Conservation (phyloP, 2,113 vertebrate genomes). For the Ictalurus furcatus region DNA sequence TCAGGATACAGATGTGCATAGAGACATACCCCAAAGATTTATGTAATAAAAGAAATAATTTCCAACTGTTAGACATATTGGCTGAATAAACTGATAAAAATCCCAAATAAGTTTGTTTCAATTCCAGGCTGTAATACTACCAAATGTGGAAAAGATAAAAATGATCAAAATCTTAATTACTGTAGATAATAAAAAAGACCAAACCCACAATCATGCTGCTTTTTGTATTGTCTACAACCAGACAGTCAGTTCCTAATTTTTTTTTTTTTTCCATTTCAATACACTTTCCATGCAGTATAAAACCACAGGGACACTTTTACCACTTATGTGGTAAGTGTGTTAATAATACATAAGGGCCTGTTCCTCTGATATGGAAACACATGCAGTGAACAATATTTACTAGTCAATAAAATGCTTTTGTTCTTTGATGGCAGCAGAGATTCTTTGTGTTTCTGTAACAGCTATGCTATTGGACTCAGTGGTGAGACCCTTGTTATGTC, state of each 20-base stretch:
- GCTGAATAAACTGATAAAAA: neutral
- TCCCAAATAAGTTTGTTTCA: neutral
- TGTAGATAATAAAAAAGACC: neutral
- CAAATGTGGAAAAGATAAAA: neutral
- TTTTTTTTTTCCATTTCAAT: constrained; percentile 24
- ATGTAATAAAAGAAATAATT: neutral
- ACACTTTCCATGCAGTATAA: constrained; percentile 37
- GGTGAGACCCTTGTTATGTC: neutral
- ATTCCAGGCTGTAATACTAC: neutral
- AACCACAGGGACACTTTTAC: constrained; percentile 53
- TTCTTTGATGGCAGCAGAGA: neutral
- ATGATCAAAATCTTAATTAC: neutral
- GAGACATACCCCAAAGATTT: neutral
- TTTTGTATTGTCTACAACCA: neutral
- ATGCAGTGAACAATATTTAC: constrained; percentile 11
- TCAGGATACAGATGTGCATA: neutral
- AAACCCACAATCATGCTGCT: neutral
- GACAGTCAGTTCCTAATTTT: constrained; percentile 13
- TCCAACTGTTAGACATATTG: neutral
- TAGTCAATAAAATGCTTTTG: constrained; percentile 2
- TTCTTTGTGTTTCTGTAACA: neutral
- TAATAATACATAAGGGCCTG: constrained; percentile 62
- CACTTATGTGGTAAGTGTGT: constrained; percentile 62
- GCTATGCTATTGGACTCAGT: neutral
- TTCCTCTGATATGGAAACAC: constrained; percentile 47